Percentiles rank a stretch among this genome's conserved stretches.
Evolutionary conservation across 2,888 invertebrate species (phyloP).

Genomic region (Drosophila dives): DNA sequence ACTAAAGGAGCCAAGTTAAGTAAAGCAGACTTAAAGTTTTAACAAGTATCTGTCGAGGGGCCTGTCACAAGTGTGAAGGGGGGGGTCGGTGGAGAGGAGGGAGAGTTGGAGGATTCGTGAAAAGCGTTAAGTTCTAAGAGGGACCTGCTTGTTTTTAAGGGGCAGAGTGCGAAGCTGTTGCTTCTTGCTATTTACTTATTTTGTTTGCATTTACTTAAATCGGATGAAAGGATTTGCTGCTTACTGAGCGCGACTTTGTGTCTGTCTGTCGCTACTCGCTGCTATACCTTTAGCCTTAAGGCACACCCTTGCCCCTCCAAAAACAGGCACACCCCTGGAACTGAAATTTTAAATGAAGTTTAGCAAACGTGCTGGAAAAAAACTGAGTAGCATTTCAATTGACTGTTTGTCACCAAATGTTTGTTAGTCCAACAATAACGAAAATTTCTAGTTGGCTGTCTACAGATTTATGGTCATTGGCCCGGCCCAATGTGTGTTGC

Average conservation of each 20-base stretch:
- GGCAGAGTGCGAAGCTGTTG: constrained; percentile 49
- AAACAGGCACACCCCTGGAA: background rate
- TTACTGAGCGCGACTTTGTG: constrained; percentile 76
- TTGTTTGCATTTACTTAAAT: constrained; percentile 80
- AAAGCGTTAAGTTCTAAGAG: constrained; percentile 50
- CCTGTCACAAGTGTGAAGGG: constrained; percentile 18
- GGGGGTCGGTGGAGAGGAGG: constrained; percentile 2
- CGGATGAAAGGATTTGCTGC: constrained; percentile 81
- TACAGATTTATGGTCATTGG: constrained; percentile 65
- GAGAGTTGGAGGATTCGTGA: background rate
- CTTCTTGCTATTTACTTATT: constrained; percentile 80
- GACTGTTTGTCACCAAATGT: constrained; percentile 50
- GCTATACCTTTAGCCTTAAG: background rate
- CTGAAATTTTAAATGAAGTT: constrained; percentile 60
- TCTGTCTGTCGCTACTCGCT: constrained; percentile 40
- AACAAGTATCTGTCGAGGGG: constrained; percentile 67
- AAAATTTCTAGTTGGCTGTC: constrained; percentile 30
- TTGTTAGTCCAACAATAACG: constrained; percentile 16
- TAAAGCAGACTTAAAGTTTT: constrained; percentile 80
- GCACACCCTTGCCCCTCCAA: background rate
- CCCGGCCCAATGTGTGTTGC: constrained; percentile 52
- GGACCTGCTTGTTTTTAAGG: background rate
- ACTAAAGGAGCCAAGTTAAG: constrained; percentile 76
- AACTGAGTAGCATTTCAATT: constrained; percentile 61
- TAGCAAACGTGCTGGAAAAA: constrained; percentile 48